Conservation (phyloP, 2,888 invertebrate species). For the Orthonevra nobilis region DNA sequence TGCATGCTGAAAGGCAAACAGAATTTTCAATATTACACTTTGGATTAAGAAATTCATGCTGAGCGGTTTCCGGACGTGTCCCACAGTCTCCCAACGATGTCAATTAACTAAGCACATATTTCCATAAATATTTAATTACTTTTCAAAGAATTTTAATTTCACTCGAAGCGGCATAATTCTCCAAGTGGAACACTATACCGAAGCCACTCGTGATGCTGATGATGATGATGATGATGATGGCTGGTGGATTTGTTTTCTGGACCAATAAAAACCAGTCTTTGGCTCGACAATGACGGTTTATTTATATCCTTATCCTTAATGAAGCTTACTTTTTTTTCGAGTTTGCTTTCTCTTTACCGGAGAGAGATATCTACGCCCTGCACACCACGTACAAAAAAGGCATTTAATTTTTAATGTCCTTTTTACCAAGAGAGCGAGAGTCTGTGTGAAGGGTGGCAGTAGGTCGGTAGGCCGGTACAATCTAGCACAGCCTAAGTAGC, state of each 20-base stretch:
- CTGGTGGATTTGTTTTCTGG: conserved; percentile 35
- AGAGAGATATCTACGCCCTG: background rate
- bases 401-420: conserved; percentile 52
- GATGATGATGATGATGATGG: background rate
- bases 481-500: conserved; percentile 53
- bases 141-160: conserved; percentile 68
- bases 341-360: background rate
- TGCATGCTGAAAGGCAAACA: conserved; percentile 35
- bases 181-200: conserved; percentile 11
- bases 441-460: background rate
- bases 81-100: conserved; percentile 18
- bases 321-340: conserved; percentile 27
- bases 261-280: conserved; percentile 35
- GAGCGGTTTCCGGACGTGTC: background rate
- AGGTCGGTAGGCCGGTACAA: background rate
- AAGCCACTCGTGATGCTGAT: conserved; percentile 7
- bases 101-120: conserved; percentile 69
- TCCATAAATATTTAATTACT: conserved; percentile 70
- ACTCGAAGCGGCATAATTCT: conserved; percentile 35
- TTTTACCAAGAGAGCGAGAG: background rate
- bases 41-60: conserved; percentile 46
- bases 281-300: conserved; percentile 35
- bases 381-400: conserved; percentile 22
- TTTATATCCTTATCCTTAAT: conserved; percentile 58
- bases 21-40: conserved; percentile 50